Conservation (phyloP, 2,797 vertebrate species). For the Coilia nasus region DNA sequence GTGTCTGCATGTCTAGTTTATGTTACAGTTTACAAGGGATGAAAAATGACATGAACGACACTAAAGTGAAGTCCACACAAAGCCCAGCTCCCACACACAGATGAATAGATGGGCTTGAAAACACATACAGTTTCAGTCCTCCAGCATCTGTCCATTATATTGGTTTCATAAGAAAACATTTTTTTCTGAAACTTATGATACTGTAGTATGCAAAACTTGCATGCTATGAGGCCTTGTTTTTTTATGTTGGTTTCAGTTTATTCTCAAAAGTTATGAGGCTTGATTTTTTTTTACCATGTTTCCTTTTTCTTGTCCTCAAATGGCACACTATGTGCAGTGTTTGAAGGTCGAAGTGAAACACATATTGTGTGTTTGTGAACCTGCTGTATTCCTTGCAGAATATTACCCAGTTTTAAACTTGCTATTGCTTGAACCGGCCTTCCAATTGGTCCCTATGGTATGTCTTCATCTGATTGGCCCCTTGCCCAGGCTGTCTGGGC, state of each 20-base stretch:
- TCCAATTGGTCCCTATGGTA: not conserved
- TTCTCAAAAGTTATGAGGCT: too few relatives aligned
- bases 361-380: not conserved
- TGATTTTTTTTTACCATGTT: too few relatives aligned
- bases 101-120: not conserved
- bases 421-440: not conserved
- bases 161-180: not conserved
- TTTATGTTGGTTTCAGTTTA: too few relatives aligned
- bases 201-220: not conserved
- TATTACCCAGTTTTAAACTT: not conserved
- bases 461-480: not conserved
- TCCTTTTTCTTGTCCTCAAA: not conserved
- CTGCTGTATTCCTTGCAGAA: not conserved
- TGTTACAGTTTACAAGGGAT: not conserved
- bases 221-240: too few relatives aligned
- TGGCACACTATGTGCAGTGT: not conserved
- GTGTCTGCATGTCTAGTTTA: not conserved
- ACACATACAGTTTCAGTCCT: not conserved
- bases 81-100: slow-evolving; percentile 4
- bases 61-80: not conserved
- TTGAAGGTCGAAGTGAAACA: not conserved
- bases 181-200: not conserved
- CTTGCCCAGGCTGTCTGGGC: not conserved
- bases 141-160: slow-evolving; percentile 1
- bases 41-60: not conserved